A percentile compares a stretch with the other conserved stretches of the same genome.
These are phyloP conservation scores for Conus canariensis DNA, from an alignment of 2,888 invertebrate genomes.

Conservation along the genomic window DNA sequence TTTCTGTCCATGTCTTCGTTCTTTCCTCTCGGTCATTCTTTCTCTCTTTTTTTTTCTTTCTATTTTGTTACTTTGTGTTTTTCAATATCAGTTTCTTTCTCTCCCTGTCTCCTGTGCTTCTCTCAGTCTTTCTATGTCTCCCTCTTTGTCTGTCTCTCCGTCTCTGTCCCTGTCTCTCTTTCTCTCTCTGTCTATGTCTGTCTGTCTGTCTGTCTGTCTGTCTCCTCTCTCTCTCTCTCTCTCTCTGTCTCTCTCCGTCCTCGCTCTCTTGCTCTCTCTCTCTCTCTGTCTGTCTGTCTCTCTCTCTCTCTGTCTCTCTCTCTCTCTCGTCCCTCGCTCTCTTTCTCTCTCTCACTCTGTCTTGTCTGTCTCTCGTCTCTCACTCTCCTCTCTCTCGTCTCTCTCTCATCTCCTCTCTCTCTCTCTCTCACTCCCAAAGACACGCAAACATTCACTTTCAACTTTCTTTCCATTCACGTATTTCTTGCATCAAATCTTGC, in stretches of 20 bases:
- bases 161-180: background rate
- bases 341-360: background rate
- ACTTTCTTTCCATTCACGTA: no score
- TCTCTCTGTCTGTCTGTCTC: background rate
- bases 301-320: background rate
- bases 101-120: no score
- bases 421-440: no score
- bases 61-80: no score
- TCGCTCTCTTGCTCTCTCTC: background rate
- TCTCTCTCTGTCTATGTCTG: background rate
- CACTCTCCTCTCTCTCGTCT: no score
- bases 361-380: background rate
- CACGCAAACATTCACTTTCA: no score
- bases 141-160: background rate
- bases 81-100: no score
- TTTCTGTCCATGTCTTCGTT: background rate
- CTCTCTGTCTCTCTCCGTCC: no score
- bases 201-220: background rate
- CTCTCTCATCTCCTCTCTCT: no score
- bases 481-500: no score
- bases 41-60: background rate
- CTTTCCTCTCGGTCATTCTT: background rate
- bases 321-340: background rate
- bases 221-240: no score
- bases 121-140: background rate